Evolutionary conservation across 2,888 invertebrate species (phyloP), one percentile per base, ranked within the genome.

Genomic region (Drosophila quinaria): DNA sequence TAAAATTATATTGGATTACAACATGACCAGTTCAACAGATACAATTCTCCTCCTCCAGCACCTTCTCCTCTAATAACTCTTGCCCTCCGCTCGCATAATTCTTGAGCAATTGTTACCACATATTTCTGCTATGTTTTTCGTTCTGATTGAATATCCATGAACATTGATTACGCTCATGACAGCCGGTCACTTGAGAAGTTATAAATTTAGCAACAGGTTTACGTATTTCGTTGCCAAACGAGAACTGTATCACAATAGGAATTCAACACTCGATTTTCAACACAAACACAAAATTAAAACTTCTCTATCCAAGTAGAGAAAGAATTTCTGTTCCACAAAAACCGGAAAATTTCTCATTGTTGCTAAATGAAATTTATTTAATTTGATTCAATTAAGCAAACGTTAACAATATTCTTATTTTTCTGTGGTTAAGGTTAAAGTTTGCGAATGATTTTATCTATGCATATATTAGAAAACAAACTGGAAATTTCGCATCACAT

Each of bases 21-120:
- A 83, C 80, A 86, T 39, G 68, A 56, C 49, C 68, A 74, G 70
- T 70, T 78, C 58, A 63, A 67, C 59, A 73, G 42, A 51, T 58
- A 50, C 35, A 8, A 71, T 49, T 44, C 59, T 55, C 11, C 29
- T 46, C 31, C 58, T 22, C 41, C n/a, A 22, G 6, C 10, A n/a
- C n/a, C n/a, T n/a, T 35, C 31, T 1, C 4, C 15, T 15, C 47
- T 37, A 17, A 29, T 15, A 8, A 1, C 25, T 31, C 9, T 8
- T 51, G 17, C 31, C 39, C 31, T 25, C 17, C 42, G 19, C 47
- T 22, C 31, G 37, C 41, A 74, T 69, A 62, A 82, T 83, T 83
- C 83, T 88, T 88, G 47, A 70, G 88, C 83, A 88, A 83, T 82
- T 88, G 70, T 83, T 88, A 59, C 80, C 77, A 77, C 74, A 88